Evolutionary conservation across 2,797 vertebrate species (phyloP).

Genomic region (Mus caroli): DNA sequence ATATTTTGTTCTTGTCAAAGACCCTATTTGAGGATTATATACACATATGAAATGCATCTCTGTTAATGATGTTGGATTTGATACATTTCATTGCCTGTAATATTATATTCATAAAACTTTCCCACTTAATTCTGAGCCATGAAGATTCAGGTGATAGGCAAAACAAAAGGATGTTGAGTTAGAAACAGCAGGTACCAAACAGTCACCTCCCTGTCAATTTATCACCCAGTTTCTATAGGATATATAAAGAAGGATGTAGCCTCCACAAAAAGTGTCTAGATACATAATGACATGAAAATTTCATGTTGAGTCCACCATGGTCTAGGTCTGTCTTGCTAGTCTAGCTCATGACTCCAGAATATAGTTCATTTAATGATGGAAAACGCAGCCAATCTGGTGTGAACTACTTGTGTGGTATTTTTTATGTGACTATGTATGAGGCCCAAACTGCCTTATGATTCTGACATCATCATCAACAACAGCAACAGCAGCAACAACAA

Average conservation of each 20-base stretch:
- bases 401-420: not conserved
- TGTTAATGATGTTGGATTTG: not conserved
- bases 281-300: not conserved
- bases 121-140: not conserved
- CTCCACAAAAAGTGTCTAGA: not conserved
- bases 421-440: not conserved
- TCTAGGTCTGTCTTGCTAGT: not conserved
- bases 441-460: not conserved
- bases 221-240: not conserved
- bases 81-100: slow-evolving; percentile 14
- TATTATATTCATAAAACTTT: not conserved
- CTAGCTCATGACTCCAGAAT: not conserved
- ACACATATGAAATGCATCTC: not conserved
- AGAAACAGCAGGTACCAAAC: not conserved
- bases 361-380: not conserved
- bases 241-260: not conserved
- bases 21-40: not conserved
- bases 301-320: not conserved
- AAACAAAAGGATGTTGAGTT: not conserved
- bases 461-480: not conserved
- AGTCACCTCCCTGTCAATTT: not conserved
- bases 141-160: not conserved
- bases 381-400: not conserved
- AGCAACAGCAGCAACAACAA: too few species aligned
- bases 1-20: not conserved